phyloP scores from a whole-genome alignment of 2,113 vertebrate genomes.

The Arenaria interpres region DNA sequence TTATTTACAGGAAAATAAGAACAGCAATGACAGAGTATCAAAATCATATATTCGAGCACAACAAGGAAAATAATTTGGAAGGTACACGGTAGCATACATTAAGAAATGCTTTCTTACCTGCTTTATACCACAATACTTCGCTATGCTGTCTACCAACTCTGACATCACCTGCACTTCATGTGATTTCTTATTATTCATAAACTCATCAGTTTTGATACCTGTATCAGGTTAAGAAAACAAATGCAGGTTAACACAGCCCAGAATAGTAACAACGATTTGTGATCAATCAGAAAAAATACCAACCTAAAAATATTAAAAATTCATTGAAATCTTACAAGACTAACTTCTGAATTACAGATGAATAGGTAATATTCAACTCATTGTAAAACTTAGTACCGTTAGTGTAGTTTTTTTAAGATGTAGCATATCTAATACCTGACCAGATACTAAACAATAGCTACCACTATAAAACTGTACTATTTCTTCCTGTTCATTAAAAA shows the following conservation, averaged over 20 bases:
- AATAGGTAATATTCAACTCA: slow-evolving; percentile 9
- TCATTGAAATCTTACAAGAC: not conserved
- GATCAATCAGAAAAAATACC: not conserved
- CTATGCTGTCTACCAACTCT: slow-evolving; percentile 81
- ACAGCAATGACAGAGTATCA: not conserved
- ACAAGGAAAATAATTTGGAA: not conserved
- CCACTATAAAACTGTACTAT: not conserved
- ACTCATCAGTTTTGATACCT: slow-evolving; percentile 82
- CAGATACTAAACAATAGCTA: not conserved
- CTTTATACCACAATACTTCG: slow-evolving; percentile 79
- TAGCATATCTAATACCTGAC: not conserved
- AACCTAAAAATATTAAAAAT: not conserved
- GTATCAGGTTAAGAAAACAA: slow-evolving; percentile 53
- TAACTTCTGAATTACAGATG: not conserved
- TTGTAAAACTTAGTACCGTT: not conserved
- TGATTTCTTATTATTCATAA: slow-evolving; percentile 97
- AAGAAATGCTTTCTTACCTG: slow-evolving; percentile 78
- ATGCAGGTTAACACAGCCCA: not conserved
- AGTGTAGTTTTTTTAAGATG: not conserved
- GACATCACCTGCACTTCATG: slow-evolving; percentile 96
- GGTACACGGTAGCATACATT: not conserved
- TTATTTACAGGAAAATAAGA: not conserved
- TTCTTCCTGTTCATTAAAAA: not conserved
- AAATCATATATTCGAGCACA: not conserved
- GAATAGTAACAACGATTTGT: not conserved